Evolutionary conservation across 2,113 vertebrate genomes (phyloP), one percentile per base, ranked within the genome.

Genomic region (Ailurus styani): DNA sequence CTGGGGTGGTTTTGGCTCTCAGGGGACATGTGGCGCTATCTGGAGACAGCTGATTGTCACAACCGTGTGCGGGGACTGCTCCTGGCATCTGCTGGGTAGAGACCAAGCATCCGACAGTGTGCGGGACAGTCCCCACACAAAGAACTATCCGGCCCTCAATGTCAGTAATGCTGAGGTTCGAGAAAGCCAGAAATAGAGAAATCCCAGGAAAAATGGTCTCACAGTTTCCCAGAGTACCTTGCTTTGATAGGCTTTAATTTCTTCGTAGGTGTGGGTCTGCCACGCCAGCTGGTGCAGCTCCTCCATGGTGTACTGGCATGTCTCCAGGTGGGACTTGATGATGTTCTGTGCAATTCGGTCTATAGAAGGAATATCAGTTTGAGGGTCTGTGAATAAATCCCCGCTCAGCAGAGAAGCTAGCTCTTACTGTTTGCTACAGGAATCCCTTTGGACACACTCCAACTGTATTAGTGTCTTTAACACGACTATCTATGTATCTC

Each of bases 301-400:
- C 60, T 99, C 99, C 97, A 99, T 99, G 77, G 99, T 99, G 98
- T 99, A 99, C 91, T 99, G 99, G 99, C 99, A 99, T 0, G 99
- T 99, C 99, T 99, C 99, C 99, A 99, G 98, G 98, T 99, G 99
- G 96, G 99, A 99, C 98, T 99, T 99, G 98, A 99, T 99, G 98
- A 99, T 99, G 99, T 99, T 99, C 99, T 99, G 99, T 98, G 99
- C 99, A 98, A 99, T 99, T 97, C 99, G 99, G 98, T 99, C 99
- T 99, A 90, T 2, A 98, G 96, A 96, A 96, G 73, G 27, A 95
- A 81, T 25, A 96, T 54, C 64, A 54, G 0, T 89, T 94, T 5
- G 20, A 95, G 78, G 42, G 66, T 31, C 40, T 73, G 66, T 88
- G 78, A 96, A 77, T 91, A 40, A 89, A 93, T 79, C 57, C 23